Evolutionary conservation across 2,797 vertebrate genomes (phyloP).

Genomic region (Erethizon dorsatum): DNA sequence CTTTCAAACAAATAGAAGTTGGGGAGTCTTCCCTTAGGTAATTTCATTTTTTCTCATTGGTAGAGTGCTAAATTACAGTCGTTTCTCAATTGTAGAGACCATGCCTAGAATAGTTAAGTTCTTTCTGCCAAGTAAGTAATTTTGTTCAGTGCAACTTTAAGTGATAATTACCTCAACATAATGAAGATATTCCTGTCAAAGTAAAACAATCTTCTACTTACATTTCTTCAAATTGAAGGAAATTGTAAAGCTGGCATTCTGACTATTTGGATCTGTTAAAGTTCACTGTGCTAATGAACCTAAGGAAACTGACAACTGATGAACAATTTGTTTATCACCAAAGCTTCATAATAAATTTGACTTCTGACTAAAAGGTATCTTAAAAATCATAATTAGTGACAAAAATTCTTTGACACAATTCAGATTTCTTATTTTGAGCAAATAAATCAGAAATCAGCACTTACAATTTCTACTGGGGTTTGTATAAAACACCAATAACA

Average conservation of each 20-base stretch:
- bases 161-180: background rate
- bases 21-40: background rate
- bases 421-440: constrained; percentile 38
- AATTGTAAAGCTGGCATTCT: background rate
- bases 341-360: constrained; percentile 19
- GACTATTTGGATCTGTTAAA: background rate
- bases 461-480: background rate
- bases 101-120: constrained; percentile 55
- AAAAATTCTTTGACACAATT: background rate
- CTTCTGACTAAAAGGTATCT: constrained; percentile 2
- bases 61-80: background rate
- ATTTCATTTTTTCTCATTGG: background rate
- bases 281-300: background rate
- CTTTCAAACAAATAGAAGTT: constrained; percentile 57
- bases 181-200: constrained; percentile 42
- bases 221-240: constrained; percentile 14
- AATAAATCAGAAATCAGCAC: background rate
- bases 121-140: constrained; percentile 52
- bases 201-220: constrained; percentile 39
- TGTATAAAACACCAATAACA: background rate
- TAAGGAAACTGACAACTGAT: background rate
- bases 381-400: background rate
- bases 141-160: constrained; percentile 65
- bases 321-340: background rate
- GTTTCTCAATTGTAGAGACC: constrained; percentile 59